Evolutionary conservation across 1,140 invertebrate genomes (phyloP).

Genomic region (Danaus melanippus): DNA sequence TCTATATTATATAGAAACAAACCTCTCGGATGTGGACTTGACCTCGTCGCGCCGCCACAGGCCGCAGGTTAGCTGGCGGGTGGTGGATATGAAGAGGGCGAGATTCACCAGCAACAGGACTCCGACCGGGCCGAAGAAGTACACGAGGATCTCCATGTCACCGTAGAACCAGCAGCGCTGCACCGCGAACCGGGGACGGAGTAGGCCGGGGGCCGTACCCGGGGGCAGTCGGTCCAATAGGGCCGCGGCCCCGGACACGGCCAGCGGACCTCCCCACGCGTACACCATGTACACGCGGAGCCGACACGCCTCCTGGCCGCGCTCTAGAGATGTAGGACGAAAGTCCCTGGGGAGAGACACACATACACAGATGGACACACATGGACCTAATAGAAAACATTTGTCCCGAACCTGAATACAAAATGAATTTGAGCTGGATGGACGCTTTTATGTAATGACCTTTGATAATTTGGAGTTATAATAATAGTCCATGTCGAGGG

Average conservation of each 20-base stretch:
- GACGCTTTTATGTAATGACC: no score
- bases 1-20: background rate
- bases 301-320: constrained; percentile 83
- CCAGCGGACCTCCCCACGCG: constrained; percentile 84
- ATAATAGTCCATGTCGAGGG: no score
- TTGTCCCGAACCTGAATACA: no score
- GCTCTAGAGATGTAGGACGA: constrained; percentile 84
- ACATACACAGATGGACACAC: constrained; percentile 1
- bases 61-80: constrained; percentile 87
- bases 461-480: no score
- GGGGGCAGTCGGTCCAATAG: constrained; percentile 78
- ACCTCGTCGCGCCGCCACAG: constrained; percentile 89
- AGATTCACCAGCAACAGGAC: constrained; percentile 83
- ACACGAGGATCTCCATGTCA: constrained; percentile 83
- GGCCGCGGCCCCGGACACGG: constrained; percentile 80
- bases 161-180: constrained; percentile 87
- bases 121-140: constrained; percentile 87
- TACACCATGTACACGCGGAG: constrained; percentile 84
- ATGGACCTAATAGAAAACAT: background rate
- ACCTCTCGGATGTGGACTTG: constrained; percentile 89
- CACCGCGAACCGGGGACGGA: constrained; percentile 82
- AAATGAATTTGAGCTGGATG: no score
- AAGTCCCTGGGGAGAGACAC: constrained; percentile 77
- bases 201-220: constrained; percentile 71
- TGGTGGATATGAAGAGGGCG: constrained; percentile 83